A percentile compares a stretch with the other conserved stretches of the same genome.
phyloP scores from a whole-genome alignment of 1,140 invertebrate genomes.

The Venustaconcha ellipsiformis region DNA sequence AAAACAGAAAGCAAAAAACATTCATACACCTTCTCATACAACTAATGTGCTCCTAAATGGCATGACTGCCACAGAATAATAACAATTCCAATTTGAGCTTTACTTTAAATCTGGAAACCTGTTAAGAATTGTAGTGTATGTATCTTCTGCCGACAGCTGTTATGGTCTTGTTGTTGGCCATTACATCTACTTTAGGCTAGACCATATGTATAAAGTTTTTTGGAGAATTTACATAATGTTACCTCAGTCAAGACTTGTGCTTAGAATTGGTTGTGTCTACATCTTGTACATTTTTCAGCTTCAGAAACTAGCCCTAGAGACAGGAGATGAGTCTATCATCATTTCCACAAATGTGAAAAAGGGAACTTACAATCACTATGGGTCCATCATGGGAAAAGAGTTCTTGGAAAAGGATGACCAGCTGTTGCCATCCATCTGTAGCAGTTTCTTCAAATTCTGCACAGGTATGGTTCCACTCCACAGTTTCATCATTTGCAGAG shows the following conservation, averaged over 20 bases:
- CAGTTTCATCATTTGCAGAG: too few species aligned
- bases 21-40: too few species aligned
- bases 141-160: neutral
- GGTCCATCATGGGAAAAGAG: slow-evolving; percentile 23
- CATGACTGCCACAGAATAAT: too few species aligned
- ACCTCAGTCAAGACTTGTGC: neutral
- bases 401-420: slow-evolving; percentile 17
- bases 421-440: slow-evolving; percentile 1
- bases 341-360: slow-evolving; percentile 24
- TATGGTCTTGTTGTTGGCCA: neutral
- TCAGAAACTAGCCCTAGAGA: slow-evolving; percentile 20
- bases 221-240: neutral
- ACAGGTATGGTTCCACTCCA: slow-evolving; percentile 3
- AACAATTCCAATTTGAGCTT: too few species aligned
- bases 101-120: too few species aligned
- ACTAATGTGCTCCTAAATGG: too few species aligned
- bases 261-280: neutral
- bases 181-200: neutral
- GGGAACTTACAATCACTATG: slow-evolving; percentile 25
- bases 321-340: slow-evolving; percentile 28
- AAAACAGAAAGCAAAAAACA: too few species aligned
- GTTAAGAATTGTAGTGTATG: too few species aligned
- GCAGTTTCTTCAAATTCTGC: slow-evolving; percentile 24
- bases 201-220: neutral
- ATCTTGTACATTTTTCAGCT: slow-evolving; percentile 11